phyloP scores from a whole-genome alignment of 2,113 vertebrate species.

The Lagopus leucura region DNA sequence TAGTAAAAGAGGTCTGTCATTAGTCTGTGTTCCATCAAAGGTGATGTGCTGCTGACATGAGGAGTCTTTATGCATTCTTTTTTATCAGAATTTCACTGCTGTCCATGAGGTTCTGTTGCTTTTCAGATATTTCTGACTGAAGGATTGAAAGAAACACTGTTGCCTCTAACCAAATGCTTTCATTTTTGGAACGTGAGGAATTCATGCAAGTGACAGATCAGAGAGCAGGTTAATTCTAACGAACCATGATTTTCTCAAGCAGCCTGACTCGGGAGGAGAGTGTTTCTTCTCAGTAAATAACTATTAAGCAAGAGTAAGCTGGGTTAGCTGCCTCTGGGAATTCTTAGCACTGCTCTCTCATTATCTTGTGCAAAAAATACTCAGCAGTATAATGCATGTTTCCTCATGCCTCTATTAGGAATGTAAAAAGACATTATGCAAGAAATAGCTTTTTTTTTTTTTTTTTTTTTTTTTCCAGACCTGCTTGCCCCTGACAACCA shows the following conservation, averaged over 20 bases:
- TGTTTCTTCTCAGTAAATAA: neutral
- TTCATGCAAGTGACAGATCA: neutral
- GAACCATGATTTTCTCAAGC: neutral
- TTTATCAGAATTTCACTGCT: neutral
- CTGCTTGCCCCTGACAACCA: neutral
- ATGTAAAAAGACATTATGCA: neutral
- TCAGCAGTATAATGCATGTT: neutral
- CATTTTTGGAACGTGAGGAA: neutral
- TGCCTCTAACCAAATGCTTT: neutral
- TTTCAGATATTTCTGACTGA: neutral
- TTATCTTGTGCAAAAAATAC: slow-evolving; percentile 11
- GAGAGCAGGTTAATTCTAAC: neutral
- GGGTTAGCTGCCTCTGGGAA: neutral
- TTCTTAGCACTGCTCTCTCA: neutral
- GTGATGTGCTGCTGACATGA: neutral
- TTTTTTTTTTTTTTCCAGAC: neutral
- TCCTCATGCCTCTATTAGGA: neutral
- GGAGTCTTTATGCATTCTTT: neutral
- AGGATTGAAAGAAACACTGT: neutral
- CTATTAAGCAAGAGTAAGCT: neutral
- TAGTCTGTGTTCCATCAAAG: neutral
- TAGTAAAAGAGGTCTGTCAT: neutral
- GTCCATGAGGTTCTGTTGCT: neutral
- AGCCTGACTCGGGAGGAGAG: neutral
- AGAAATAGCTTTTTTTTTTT: neutral